Percentiles rank a stretch among this genome's conserved stretches.
phyloP scores from a whole-genome alignment of 1,140 invertebrate species.

The Zeugodacus cucurbitae region DNA sequence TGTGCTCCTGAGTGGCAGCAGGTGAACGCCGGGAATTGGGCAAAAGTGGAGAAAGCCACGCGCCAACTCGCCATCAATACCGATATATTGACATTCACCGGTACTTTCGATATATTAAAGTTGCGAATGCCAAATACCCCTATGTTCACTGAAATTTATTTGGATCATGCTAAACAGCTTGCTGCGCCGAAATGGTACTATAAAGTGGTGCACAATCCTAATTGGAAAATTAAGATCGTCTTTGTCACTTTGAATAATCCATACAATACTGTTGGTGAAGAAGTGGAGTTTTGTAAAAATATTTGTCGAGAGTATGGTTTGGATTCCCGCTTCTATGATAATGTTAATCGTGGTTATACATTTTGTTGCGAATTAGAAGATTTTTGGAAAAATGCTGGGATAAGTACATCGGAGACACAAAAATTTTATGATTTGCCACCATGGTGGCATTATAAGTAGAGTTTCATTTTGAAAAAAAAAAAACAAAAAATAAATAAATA shows the following conservation, averaged over 20 bases:
- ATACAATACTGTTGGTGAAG: conserved; percentile 37
- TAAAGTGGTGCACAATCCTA: conserved; percentile 65
- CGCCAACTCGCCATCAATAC: conserved; percentile 55
- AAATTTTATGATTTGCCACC: no score
- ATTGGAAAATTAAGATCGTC: conserved; percentile 61
- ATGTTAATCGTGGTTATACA: conserved; percentile 59
- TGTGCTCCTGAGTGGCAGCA: conserved; percentile 69
- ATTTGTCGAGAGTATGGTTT: conserved; percentile 60
- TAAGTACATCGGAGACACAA: no score
- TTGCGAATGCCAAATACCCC: conserved; percentile 54
- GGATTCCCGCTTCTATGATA: conserved; percentile 51
- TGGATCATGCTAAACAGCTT: conserved; percentile 57
- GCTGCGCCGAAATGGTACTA: conserved; percentile 67
- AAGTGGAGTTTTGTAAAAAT: conserved; percentile 59
- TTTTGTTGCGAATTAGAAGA: conserved; percentile 60
- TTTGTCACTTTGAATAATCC: conserved; percentile 69
- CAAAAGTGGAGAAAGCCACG: conserved; percentile 64
- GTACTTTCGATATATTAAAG: conserved; percentile 62
- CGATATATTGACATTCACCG: conserved; percentile 64
- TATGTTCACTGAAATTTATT: conserved; percentile 57
- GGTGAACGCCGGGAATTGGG: conserved; percentile 69
- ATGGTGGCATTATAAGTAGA: no score
- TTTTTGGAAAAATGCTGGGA: no score
- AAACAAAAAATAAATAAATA: no score
- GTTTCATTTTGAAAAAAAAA: no score